Base-by-base conservation (phyloP, 2,113 vertebrate species). In the Chloroceryle aenea region DNA sequence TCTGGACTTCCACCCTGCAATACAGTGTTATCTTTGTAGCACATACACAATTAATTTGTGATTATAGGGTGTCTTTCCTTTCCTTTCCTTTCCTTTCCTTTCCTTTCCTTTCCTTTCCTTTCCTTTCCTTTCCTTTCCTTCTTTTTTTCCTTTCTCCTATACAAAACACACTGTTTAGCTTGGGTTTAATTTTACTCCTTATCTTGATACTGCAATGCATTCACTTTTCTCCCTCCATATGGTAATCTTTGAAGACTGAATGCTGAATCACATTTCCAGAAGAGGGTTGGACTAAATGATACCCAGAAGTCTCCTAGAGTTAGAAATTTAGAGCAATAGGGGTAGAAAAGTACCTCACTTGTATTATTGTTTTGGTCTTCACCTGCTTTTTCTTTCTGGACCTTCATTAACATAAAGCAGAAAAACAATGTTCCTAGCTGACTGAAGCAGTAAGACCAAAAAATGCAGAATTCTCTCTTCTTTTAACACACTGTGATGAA, bases 141-240 rank as follows among this genome's bases (percentile, higher is more conserved):
- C n/a, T n/a, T n/a, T n/a, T n/a, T n/a, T n/a, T n/a, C n/a, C n/a
- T n/a, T n/a, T n/a, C n/a, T 30, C 13, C 3, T 64, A 26, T 0
- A 0, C 1, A 1, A 72, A 58, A 5, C 17, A 16, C 14, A 50
- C 6, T n/a, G 4, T 9, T n/a, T 62, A 85, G 5, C 16, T 69
- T 85, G 6, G 4, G 17, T 75, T 71, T 82, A 27, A 14, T 75
- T 91, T 79, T 56, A 61, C 8, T 63, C 9, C 8, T 89, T 20
- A 12, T 55, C 30, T 66, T 83, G 40, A 7, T 67, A 75, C 62
- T 59, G n/a, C 34, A 84, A 20, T 2, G 3, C 5, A 53, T 10
- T 59, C 21, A 48, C 26, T 19, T 14, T 34, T 86, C 21, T 77
- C 8, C 26, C 61, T 71, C 26, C 16, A 19, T 26, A 78, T 15